Conservation (phyloP, 2,888 invertebrate genomes). For the Melikaiella ostensackeni region DNA sequence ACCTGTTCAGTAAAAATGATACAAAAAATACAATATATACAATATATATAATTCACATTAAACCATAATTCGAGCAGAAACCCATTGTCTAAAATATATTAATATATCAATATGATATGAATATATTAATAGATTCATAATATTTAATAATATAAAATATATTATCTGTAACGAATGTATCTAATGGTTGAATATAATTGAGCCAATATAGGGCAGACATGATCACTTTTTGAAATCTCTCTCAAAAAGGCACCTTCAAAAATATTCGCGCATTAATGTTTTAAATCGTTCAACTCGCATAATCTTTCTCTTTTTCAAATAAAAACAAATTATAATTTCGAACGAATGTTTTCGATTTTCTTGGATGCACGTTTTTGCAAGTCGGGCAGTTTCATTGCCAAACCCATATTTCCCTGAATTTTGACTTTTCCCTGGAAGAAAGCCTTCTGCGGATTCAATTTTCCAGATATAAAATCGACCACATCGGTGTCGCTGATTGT, state of each 20-base stretch:
- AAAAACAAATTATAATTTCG: slow-evolving; percentile 83
- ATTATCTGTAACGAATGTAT: background rate
- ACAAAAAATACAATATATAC: slow-evolving; percentile 10
- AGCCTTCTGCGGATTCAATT: slow-evolving; percentile 96
- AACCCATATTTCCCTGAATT: slow-evolving; percentile 97
- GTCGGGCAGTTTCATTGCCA: slow-evolving; percentile 95
- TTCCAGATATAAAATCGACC: slow-evolving; percentile 91
- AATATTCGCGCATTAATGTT: too few relatives aligned
- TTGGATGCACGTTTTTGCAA: slow-evolving; percentile 86
- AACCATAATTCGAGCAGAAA: background rate
- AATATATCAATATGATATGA: too few relatives aligned
- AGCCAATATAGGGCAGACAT: too few relatives aligned
- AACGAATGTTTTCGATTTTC: slow-evolving; percentile 85
- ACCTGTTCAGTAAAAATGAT: background rate
- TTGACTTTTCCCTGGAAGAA: slow-evolving; percentile 98
- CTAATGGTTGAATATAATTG: background rate
- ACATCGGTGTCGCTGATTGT: slow-evolving; percentile 94
- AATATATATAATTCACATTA: background rate
- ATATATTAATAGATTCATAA: too few relatives aligned
- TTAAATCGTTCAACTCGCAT: background rate
- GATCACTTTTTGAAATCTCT: too few relatives aligned
- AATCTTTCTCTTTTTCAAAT: background rate
- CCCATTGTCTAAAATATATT: too few relatives aligned
- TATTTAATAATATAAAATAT: too few relatives aligned
- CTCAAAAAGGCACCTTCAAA: background rate